These are phyloP conservation scores for Cyprinodon variegatus DNA, from an alignment of 2,113 vertebrate genomes.

Conservation along the genomic window DNA sequence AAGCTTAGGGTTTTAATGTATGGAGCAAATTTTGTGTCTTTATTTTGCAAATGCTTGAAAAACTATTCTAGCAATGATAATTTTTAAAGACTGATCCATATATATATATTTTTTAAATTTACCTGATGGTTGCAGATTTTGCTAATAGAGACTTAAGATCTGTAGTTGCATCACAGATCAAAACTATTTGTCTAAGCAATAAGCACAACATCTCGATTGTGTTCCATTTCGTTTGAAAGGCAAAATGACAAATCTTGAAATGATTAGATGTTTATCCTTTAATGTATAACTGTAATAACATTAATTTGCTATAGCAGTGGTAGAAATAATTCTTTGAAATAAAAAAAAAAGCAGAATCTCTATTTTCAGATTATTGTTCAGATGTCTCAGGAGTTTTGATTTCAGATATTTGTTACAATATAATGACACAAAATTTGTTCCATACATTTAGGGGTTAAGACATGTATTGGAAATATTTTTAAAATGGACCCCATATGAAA, in stretches of 20 bases:
- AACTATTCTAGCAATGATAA: neutral
- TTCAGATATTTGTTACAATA: neutral
- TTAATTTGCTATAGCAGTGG: neutral
- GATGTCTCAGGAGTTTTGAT: neutral
- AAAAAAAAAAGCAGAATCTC: neutral
- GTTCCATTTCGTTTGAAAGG: neutral
- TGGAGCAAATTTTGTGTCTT: conserved; percentile 7
- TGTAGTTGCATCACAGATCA: too few species aligned
- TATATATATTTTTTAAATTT: too few species aligned
- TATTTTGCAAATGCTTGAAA: neutral
- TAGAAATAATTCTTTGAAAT: neutral
- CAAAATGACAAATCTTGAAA: neutral
- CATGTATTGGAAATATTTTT: conserved; percentile 26
- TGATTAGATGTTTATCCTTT: neutral
- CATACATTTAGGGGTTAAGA: neutral
- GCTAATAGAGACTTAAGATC: too few species aligned
- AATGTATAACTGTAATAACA: neutral
- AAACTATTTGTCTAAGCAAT: neutral
- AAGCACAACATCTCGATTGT: neutral
- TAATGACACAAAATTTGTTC: conserved; percentile 4
- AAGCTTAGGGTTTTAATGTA: neutral
- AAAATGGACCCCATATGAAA: conserved; percentile 54
- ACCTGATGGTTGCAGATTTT: too few species aligned
- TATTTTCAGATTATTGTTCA: neutral
- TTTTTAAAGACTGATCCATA: neutral